Base-by-base conservation (phyloP, 2,888 invertebrate species). In the Chelonus formosanus region DNA sequence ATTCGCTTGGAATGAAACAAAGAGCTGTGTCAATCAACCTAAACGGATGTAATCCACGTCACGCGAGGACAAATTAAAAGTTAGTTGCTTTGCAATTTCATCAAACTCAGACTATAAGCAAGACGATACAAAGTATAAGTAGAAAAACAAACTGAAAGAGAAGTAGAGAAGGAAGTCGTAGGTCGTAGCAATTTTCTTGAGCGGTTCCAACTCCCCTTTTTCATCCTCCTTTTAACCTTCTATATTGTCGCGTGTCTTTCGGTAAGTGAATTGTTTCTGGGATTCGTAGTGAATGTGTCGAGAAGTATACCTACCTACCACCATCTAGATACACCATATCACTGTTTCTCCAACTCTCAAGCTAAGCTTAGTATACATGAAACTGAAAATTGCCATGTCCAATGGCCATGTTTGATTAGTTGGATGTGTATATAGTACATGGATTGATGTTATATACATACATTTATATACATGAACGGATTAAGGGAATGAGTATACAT, bases 51-150 rank as follows among this genome's bases (percentile, higher is more conserved):
- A 79, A 81, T 81, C 77, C 75, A 71, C 70, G 78, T 76, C 75
- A 77, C 77, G 75, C 77, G 72, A 76, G 75, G 75, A 77, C 76
- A 78, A 76, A 75, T 79, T 76, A 76, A 79, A 76, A 75, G 76
- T 79, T 79, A 74, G 76, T 77, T 76, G 77, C 78, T 79, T 79
- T 78, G 79, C 78, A 77, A 77, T 78, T 75, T 80, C 77, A 77
- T 78, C 76, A 77, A 76, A 75, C 74, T 63, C 61, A 65, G 69
- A 74, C 70, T 68, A 40, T 40, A 67, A 40, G 64, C 54, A 59
- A 45, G 40, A 52, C 54, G 54, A 53, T 36, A 54, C 34, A 52
- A 52, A 50, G 59, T 65, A 54, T 53, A 65, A 65, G 67, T 57
- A 63, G 54, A 34, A 47, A 10, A 47, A 7, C 44, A n/a, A 34